Evolutionary conservation across 1,140 invertebrate genomes (phyloP).

Genomic region (Lordiphosa collinella): DNA sequence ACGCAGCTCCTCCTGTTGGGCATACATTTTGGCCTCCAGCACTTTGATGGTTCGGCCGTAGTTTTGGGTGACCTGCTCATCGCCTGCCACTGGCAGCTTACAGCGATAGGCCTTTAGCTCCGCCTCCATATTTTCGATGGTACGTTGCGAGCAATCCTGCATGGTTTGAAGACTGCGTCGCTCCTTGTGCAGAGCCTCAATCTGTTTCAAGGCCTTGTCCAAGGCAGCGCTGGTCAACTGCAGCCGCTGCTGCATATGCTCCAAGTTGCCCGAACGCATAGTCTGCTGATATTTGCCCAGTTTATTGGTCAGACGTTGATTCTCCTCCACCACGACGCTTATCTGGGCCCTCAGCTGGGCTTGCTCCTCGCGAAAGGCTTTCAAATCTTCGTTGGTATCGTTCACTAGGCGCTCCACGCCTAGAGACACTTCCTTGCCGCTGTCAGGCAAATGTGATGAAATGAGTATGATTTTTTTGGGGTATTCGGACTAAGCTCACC

Average conservation of each 20-base stretch:
- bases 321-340: conserved; percentile 42
- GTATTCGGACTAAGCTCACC: conserved; percentile 11
- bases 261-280: neutral
- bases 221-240: conserved; percentile 45
- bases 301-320: conserved; percentile 25
- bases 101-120: conserved; percentile 56
- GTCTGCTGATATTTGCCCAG: conserved; percentile 20
- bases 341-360: conserved; percentile 23
- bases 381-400: conserved; percentile 45
- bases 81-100: conserved; percentile 27
- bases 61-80: conserved; percentile 30
- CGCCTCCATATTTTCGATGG: conserved; percentile 57
- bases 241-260: conserved; percentile 29
- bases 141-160: conserved; percentile 42
- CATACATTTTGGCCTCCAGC: conserved; percentile 29
- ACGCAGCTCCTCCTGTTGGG: conserved; percentile 44
- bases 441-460: neutral
- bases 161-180: conserved; percentile 24
- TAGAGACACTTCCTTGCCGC: conserved; percentile 19
- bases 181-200: conserved; percentile 47
- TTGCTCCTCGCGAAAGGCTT: conserved; percentile 36
- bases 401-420: conserved; percentile 37
- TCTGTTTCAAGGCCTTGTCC: conserved; percentile 39
- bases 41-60: conserved; percentile 35
- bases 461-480: neutral